Base-by-base conservation (phyloP, 2,888 invertebrate species). In the Acleris cristana region DNA sequence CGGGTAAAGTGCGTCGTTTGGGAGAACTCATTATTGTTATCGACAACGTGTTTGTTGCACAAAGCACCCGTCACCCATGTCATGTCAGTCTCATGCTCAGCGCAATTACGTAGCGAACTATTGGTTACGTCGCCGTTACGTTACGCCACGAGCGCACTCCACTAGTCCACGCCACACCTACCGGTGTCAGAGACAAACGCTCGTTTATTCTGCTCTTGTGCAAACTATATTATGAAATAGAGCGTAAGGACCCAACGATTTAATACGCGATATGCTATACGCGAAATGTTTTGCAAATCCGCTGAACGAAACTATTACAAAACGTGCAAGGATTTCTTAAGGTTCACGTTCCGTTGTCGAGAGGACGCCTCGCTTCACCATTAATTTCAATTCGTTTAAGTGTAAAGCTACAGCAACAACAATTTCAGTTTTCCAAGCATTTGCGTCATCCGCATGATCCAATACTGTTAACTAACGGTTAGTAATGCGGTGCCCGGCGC, bases 201-300 rank as follows among this genome's bases (percentile, higher is more conserved):
- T 77, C 77, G 80, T 80, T 82, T 83, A 83, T 87, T 79, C 78
- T 76, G 74, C 71, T 77, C 80, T 86, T 87, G 87, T 85, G 88
- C 82, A 89, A 89, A 85, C 74, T 64, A 72, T 70, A 79, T 90
- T 90, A 89, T 89, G 90, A 92, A 91, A 90, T 87, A 77, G 83
- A 87, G 81, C 85, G 83, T 84, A 80, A 87, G 87, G 88, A 86
- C 83, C 77, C 77, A 76, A 75, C 77, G 74, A 75, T 81, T 82
- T 82, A 79, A 84, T 84, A 79, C 80, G 81, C 83, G 77, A 79
- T 82, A 79, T 79, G 80, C 59, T 54, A 61, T 79, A 79, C 80
- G 78, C 81, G 77, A 79, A 81, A 75, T 80, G 79, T 81, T 85
- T 86, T 86, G 85, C 80, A 83, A 85, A 86, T 82, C 79, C 78